Percentiles rank a stretch among this genome's conserved stretches.
Evolutionary conservation across 1,140 invertebrate species (phyloP).

Genomic region (Belonocnema kinseyi): DNA sequence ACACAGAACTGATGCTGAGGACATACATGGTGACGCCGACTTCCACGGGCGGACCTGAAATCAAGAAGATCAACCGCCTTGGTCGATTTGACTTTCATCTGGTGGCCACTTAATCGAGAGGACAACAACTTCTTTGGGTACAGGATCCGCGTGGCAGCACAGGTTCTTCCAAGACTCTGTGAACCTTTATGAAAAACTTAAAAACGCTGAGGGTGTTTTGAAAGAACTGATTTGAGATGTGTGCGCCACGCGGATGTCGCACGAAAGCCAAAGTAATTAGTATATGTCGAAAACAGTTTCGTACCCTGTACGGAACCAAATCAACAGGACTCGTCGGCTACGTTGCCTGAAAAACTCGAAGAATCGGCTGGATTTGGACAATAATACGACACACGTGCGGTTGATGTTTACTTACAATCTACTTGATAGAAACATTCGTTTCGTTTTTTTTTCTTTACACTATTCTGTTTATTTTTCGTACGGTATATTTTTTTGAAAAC

Average conservation of each 20-base stretch:
- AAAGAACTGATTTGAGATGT: background rate
- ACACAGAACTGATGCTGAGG: slow-evolving; percentile 98
- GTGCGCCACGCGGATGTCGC: slow-evolving; percentile 11
- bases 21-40: slow-evolving; percentile 98
- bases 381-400: slow-evolving; percentile 40
- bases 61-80: slow-evolving; percentile 76
- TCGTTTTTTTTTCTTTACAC: background rate
- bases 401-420: slow-evolving; percentile 42
- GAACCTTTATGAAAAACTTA: background rate
- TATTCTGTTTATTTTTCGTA: background rate
- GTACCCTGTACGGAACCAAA: slow-evolving; percentile 76
- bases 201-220: background rate
- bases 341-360: slow-evolving; percentile 55
- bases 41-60: slow-evolving; percentile 96
- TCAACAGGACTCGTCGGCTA: slow-evolving; percentile 70
- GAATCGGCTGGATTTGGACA: slow-evolving; percentile 48
- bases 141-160: slow-evolving; percentile 16
- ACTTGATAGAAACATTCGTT: background rate
- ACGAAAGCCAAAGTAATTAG: background rate
- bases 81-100: slow-evolving; percentile 67
- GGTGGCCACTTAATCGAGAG: slow-evolving; percentile 43
- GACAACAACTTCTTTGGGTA: slow-evolving; percentile 13
- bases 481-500: background rate
- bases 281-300: slow-evolving; percentile 39
- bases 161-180: background rate